Base-by-base conservation (phyloP, 1,140 invertebrate species). In the Plectrocnemia conspersa region DNA sequence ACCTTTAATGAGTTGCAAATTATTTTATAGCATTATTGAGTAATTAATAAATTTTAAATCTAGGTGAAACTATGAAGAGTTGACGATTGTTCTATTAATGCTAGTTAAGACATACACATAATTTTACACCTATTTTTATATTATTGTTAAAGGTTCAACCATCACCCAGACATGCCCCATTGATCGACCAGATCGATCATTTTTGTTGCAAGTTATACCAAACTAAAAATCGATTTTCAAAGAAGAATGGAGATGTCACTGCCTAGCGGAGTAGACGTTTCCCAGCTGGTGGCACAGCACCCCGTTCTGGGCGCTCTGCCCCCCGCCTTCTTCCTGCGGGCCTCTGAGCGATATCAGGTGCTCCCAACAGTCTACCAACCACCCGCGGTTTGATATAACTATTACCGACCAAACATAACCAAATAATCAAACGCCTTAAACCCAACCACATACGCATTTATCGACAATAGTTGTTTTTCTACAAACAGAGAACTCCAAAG, bases 261-360 rank as follows among this genome's bases (percentile, higher is more conserved):
- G 47, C 83, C 84, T 59, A 84, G 81, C 68, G 85, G 87, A 59
- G 84, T 89, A 54, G 87, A 89, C 68, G 86, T 89, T 69, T 84
- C 84, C 35, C 82, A 88, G 64, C 70, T 89, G 63, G 86, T 90
- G 75, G 81, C 83, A 16, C 87, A 89, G 70, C 88, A 90, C 73
- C 85, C 88, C n/a, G 87, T 90, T 44, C 67, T 91, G 64, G 84
- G 84, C 23, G 82, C 82, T 1, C 69, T 86, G 56, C 88, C 88
- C 33, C 86, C 85, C 48, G 84, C 88, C 11, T 90, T 89, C 66
- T 91, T 91, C 68, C 74, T 95, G 57, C 78, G 92, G 59, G 83
- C 91, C 35, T 88, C 89, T 16, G 93, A 97, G 70, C 79, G 93
- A 63, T 97, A 96, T 73, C 91, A 94, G 73, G 73, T 75, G 54